Evolutionary conservation across 2,888 invertebrate genomes (phyloP), one percentile per base, ranked within the genome.

Genomic region (Chrysolina oricalcia): DNA sequence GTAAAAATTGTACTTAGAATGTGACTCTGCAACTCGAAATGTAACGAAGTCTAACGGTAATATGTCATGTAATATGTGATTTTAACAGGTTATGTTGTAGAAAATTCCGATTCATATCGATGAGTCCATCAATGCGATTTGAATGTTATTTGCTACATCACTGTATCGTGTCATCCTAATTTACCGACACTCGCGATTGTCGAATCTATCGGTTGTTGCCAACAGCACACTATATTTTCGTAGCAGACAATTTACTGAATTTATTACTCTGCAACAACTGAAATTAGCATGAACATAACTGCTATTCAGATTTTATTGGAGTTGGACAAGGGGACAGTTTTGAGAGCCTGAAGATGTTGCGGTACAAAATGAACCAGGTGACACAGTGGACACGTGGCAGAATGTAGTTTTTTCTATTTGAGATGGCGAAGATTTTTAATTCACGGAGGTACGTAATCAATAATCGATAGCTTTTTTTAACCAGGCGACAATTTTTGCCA

Each of bases 91-190:
- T 11, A 17, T 50, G 62, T 13, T 6, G 15, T 35, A 8, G 21
- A 17, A 19, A 27, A 10, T n/a, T 23, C 11, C n/a, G 63, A 35
- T 8, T 19, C 40, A n/a, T 40, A 35, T 35, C 43, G 65, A 73
- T 72, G 64, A 53, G 56, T 71, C 70, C 69, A 53, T 21, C 11
- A 66, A 59, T 68, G 73, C 65, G 65, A 65, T 78, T 63, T 73
- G 53, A 70, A 74, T 72, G 70, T 69, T 66, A 73, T 75, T 78
- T 72, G 66, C 70, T 53, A 67, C 71, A 73, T 70, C 74, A 70
- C 64, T 63, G 48, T 21, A 48, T 27, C 70, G 17, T 74, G 63
- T 63, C 50, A 35, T 50, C 50, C 19, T 59, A 72, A 75, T 78
- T 78, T 65, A 53, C 70, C 63, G 70, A 66, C 72, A 70, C 70